Evolutionary conservation across 2,113 vertebrate species (phyloP).

Genomic region (Corapipo altera): DNA sequence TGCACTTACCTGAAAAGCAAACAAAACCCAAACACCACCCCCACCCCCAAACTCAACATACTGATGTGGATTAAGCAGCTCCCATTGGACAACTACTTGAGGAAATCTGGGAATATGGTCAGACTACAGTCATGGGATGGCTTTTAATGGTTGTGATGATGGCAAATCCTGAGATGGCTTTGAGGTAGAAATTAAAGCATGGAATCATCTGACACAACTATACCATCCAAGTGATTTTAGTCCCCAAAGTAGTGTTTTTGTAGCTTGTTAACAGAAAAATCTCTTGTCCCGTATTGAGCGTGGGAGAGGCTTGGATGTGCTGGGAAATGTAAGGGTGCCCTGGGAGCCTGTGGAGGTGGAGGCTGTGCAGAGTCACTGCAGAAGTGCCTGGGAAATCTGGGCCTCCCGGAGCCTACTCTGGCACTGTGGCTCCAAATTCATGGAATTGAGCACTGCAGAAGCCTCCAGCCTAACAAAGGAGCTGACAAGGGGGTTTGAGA

Average conservation of each 20-base stretch:
- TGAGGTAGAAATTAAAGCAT: not conserved
- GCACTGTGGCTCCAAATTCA: rapidly evolving
- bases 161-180: not conserved
- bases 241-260: rapidly evolving
- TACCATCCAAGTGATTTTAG: not conserved
- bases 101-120: not conserved
- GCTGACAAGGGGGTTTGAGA: not conserved
- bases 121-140: not conserved
- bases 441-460: not conserved
- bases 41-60: not conserved
- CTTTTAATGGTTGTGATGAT: not conserved
- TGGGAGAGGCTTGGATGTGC: not conserved
- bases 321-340: not conserved
- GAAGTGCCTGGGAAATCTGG: rapidly evolving
- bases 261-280: not conserved
- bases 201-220: not conserved
- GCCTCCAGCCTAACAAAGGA: not conserved
- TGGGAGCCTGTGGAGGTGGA: not conserved
- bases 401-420: rapidly evolving
- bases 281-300: not conserved
- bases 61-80: not conserved
- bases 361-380: not conserved
- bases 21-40: not conserved
- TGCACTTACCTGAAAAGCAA: not conserved
- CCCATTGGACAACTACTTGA: not conserved